Base-by-base conservation (phyloP, 2,797 vertebrate genomes). In the Limnodromus scolopaceus region DNA sequence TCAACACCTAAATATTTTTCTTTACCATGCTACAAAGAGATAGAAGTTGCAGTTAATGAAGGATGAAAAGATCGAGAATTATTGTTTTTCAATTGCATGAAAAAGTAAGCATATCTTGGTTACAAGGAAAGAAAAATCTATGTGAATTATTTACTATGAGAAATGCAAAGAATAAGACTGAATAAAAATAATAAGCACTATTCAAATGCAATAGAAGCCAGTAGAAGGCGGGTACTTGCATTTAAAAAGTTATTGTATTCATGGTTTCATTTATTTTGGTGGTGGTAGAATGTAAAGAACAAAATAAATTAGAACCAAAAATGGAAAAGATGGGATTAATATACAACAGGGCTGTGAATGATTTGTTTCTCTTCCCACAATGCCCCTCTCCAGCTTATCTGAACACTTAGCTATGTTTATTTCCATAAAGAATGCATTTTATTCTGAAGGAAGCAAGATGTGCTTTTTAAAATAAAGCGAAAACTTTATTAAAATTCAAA, bases 401-500 rank as follows among this genome's bases (percentile, higher is more conserved):
- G 53, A 92, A 94, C 90, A 96, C 88, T 97, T 97, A 97, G 94
- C 69, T 93, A 70, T 39, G 78, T 90, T 95, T 96, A 97, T 95
- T 97, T 87, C 86, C 91, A 98, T 92, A 94, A 94, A 84, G 65
- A 96, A 95, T 69, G 81, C 55, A 77, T 89, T 96, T 94, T 86
- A 84, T 86, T 91, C 91, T 60, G 15, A 83, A 81, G 36, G 41
- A 91, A 96, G 77, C 76, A 38, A 57, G 70, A 91, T 86, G 18
- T 55, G 30, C 76, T 93, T 94, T 97, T 95, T 75, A 95, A 97
- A 97, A 97, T 96, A 93, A 97, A 91, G 96, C 54, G 71, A 93
- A 97, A 97, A 93, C 91, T 98, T 97, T 96, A 98, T 98, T 98
- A 98, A 97, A 98, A 98, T 98, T 96, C 97, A 97, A 96, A 97